These are phyloP conservation scores for Paraplagusia blochii DNA, from an alignment of 2,113 vertebrate species.

Conservation along the genomic window DNA sequence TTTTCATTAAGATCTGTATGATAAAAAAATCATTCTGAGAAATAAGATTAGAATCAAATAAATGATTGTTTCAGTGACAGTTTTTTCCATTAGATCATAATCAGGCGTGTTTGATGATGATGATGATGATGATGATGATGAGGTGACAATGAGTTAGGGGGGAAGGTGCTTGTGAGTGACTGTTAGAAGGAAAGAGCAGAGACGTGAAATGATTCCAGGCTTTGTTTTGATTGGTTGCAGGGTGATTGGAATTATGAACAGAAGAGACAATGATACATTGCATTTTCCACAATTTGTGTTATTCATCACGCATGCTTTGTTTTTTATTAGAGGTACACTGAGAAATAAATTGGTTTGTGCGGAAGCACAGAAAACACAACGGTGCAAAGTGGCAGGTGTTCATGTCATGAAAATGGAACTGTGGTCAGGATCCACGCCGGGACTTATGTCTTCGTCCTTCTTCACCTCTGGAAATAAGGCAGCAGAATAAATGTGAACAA, in stretches of 20 bases:
- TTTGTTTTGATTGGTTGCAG: slow-evolving; percentile 45
- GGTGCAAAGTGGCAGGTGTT: slow-evolving; percentile 20
- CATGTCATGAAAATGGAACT: slow-evolving; percentile 51
- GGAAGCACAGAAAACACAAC: slow-evolving; percentile 26
- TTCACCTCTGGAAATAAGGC: slow-evolving; percentile 78
- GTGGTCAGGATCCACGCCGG: slow-evolving; percentile 54
- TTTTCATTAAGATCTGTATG: too few relatives aligned
- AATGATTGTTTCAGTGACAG: too few relatives aligned
- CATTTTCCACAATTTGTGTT: slow-evolving; percentile 17
- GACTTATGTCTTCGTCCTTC: slow-evolving; percentile 57
- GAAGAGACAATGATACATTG: slow-evolving; percentile 43
- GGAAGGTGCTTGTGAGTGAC: slow-evolving; percentile 45
- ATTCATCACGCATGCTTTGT: slow-evolving; percentile 46
- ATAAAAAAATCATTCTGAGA: too few relatives aligned
- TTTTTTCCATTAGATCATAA: not conserved
- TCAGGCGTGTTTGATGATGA: not conserved
- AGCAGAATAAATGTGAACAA: slow-evolving; percentile 63
- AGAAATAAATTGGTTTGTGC: slow-evolving; percentile 33
- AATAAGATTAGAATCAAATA: too few relatives aligned
- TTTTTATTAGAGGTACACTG: slow-evolving; percentile 51
- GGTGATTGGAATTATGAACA: slow-evolving; percentile 32
- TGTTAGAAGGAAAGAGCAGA: slow-evolving; percentile 63
- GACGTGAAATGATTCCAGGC: slow-evolving; percentile 51
- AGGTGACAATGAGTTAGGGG: slow-evolving; percentile 25
- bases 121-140: not conserved